Evolutionary conservation across 2,888 invertebrate species (phyloP).

Genomic region (Laspeyria flexula): DNA sequence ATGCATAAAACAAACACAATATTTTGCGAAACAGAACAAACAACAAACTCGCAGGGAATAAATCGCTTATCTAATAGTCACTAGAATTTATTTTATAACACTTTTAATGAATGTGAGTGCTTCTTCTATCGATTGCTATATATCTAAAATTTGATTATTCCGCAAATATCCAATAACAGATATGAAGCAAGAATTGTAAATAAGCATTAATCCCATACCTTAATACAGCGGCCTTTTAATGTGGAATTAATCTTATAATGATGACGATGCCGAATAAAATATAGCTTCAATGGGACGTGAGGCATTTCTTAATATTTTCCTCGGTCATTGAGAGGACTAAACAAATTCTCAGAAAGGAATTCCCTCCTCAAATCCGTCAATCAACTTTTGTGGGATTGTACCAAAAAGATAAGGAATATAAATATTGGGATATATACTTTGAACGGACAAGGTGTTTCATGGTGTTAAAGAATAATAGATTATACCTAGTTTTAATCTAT

Average conservation of each 20-base stretch:
- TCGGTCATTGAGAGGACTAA: constrained; percentile 65
- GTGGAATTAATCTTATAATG: constrained; percentile 55
- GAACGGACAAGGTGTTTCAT: not conserved
- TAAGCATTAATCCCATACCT: constrained; percentile 38
- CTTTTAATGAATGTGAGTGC: too few relatives aligned
- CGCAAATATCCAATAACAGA: constrained; percentile 38
- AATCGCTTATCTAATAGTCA: too few relatives aligned
- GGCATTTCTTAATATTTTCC: constrained; percentile 68
- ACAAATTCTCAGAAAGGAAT: constrained; percentile 73
- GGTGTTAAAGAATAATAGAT: not conserved
- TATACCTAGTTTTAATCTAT: too few relatives aligned
- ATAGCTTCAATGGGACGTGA: constrained; percentile 54
- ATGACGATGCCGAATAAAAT: constrained; percentile 53
- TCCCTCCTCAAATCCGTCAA: constrained; percentile 71
- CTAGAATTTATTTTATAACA: too few relatives aligned
- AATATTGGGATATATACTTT: constrained; percentile 27
- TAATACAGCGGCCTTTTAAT: constrained; percentile 40
- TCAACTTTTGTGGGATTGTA: constrained; percentile 73
- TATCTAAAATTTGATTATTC: constrained; percentile 15
- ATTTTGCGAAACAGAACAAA: too few relatives aligned
- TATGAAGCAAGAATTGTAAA: constrained; percentile 43
- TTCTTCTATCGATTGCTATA: not conserved
- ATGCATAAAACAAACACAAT: too few relatives aligned
- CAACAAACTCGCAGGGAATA: too few relatives aligned
- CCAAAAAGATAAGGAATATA: constrained; percentile 59